Conservation (phyloP, 2,797 vertebrate species). For the Acrossocheilus fasciatus region DNA sequence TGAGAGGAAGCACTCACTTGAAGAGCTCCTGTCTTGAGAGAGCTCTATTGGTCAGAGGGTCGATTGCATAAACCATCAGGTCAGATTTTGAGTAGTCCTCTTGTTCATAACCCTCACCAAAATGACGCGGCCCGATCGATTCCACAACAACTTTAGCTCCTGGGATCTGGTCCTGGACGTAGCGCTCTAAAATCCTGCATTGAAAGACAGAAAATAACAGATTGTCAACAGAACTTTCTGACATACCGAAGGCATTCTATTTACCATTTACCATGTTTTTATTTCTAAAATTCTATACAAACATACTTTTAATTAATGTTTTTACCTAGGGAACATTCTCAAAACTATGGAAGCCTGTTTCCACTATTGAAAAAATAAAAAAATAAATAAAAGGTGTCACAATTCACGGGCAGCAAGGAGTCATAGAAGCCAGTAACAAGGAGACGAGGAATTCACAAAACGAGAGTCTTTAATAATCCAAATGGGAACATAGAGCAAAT, state of each 20-base stretch:
- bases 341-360: not conserved
- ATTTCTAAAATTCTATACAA: not conserved
- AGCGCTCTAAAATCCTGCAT: conserved; percentile 90
- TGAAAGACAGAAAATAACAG: conserved; percentile 13
- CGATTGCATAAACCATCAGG: conserved; percentile 95
- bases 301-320: not conserved
- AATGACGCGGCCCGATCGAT: conserved; percentile 89
- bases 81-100: conserved; percentile 96
- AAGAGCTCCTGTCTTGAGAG: conserved; percentile 92
- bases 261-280: not conserved
- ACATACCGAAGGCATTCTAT: not conserved
- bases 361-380: not conserved
- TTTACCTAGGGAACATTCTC: not conserved
- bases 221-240: not conserved
- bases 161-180: conserved; percentile 94
- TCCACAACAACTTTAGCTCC: conserved; percentile 94
- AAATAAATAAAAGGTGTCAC: too few species aligned
- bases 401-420: too few species aligned
- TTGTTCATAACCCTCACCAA: conserved; percentile 87
- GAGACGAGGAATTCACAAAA: too few species aligned
- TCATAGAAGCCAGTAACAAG: too few species aligned
- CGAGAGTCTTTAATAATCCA: too few species aligned
- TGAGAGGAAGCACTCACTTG: conserved; percentile 83
- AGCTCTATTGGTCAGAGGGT: conserved; percentile 94
- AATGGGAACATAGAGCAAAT: too few species aligned